Evolutionary conservation across 2,888 invertebrate species (phyloP), one percentile per base, ranked within the genome.

Genomic region (Himalopsyche japonica): DNA sequence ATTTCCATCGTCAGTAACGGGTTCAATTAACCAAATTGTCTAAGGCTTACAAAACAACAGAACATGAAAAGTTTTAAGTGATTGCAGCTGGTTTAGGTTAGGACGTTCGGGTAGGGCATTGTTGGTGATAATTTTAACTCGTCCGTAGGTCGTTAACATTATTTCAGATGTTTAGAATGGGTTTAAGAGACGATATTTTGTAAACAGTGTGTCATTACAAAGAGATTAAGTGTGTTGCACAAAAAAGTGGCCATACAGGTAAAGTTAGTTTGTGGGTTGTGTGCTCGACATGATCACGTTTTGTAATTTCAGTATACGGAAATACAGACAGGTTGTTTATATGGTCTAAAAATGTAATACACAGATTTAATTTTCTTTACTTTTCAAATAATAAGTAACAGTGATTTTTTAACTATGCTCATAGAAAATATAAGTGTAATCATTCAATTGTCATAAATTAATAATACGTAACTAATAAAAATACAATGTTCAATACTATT

Each of bases 201-300:
- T 80, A 81, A 81, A 76, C 70, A 81, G 70, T 27, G 57, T 64
- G 78, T 82, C 82, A 82, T 82, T 57, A 64, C 82, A 82, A 82
- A 82, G 76, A 82, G 43, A 82, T 82, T 70, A 70, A 24, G 70
- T 70, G 24, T 70, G 70, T 5, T 70, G 30, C 24, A 27, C 20
- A 30, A 70, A 27, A 24, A 70, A 2, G 27, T 12, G 70, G 27
- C 15, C 70, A 70, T 7, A 70, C 30, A 70, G 1, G 8, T 57
- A 5, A 57, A 20, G 20, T 24, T 57, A 43, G 3, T 43, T 43
- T 43, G 43, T 15, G 15, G 15, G 43, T 3, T 43, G 15, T 15
- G 43, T 12, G 43, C 15, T 15, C 15, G 43, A 15, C 32, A 3
- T 32, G 32, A 32, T 32, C 32, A 32, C 3, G 15, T 43, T 15